Percentiles rank a stretch among this genome's conserved stretches.
Evolutionary conservation across 2,113 vertebrate species (phyloP).

Genomic region (Strix uralensis): DNA sequence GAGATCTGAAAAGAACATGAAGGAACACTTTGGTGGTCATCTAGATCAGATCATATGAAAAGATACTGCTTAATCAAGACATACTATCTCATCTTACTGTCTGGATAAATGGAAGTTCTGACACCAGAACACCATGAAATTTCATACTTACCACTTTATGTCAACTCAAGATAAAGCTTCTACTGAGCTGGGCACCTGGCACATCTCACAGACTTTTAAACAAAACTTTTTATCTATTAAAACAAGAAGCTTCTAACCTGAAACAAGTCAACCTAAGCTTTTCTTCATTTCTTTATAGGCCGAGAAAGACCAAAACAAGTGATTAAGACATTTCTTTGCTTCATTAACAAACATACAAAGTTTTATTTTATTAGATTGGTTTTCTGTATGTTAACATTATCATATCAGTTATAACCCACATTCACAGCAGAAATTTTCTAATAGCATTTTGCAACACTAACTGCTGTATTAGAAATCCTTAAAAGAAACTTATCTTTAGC

Average conservation of each 20-base stretch:
- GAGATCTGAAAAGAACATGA: background rate
- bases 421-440: conserved; percentile 43
- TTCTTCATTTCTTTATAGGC: background rate
- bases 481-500: conserved; percentile 1
- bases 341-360: conserved; percentile 59
- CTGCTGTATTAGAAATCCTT: conserved; percentile 11
- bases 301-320: conserved; percentile 21
- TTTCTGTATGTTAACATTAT: conserved; percentile 42
- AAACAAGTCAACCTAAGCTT: background rate
- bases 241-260: background rate
- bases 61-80: background rate
- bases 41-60: background rate
- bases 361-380: conserved; percentile 54
- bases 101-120: background rate
- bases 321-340: conserved; percentile 45
- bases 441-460: conserved; percentile 2
- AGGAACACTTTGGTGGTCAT: background rate
- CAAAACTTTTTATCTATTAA: background rate
- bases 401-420: conserved; percentile 17
- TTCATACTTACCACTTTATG: background rate
- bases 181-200: background rate
- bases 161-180: background rate
- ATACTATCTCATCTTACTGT: background rate
- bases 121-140: background rate
- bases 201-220: background rate